phyloP scores from a whole-genome alignment of 2,797 vertebrate genomes.

The Gouania willdenowi region DNA sequence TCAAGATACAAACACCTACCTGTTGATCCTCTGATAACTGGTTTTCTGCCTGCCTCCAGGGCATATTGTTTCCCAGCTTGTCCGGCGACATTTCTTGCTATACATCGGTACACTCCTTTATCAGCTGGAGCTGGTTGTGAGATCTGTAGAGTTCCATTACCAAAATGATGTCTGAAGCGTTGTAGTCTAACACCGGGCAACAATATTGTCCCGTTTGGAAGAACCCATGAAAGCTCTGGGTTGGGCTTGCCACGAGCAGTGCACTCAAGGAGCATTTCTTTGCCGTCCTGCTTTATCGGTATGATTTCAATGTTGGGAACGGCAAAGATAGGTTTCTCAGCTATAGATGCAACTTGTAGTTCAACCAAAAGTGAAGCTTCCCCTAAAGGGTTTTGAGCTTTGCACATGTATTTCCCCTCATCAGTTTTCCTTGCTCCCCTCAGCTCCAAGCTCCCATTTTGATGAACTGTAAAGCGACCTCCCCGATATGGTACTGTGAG shows the following conservation, averaged over 20 bases:
- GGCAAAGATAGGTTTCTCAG: conserved; percentile 79
- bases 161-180: conserved; percentile 66
- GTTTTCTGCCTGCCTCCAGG: conserved; percentile 73
- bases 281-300: conserved; percentile 66
- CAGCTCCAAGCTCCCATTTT: conserved; percentile 76
- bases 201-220: conserved; percentile 74
- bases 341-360: conserved; percentile 72
- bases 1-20: conserved; percentile 35
- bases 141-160: conserved; percentile 73
- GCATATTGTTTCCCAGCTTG: conserved; percentile 78
- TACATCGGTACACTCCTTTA: conserved; percentile 77
- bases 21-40: conserved; percentile 68
- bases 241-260: conserved; percentile 73
- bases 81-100: conserved; percentile 78
- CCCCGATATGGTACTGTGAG: conserved; percentile 70
- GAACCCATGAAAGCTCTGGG: conserved; percentile 75
- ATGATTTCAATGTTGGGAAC: conserved; percentile 77
- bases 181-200: conserved; percentile 63
- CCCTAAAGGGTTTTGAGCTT: conserved; percentile 70
- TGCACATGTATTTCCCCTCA: conserved; percentile 71
- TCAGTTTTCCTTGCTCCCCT: conserved; percentile 77
- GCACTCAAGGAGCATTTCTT: conserved; percentile 64
- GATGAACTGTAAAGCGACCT: conserved; percentile 77
- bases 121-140: conserved; percentile 51
- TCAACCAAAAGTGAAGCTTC: conserved; percentile 71